phyloP scores from a whole-genome alignment of 2,888 invertebrate genomes.

The Timema podura region DNA sequence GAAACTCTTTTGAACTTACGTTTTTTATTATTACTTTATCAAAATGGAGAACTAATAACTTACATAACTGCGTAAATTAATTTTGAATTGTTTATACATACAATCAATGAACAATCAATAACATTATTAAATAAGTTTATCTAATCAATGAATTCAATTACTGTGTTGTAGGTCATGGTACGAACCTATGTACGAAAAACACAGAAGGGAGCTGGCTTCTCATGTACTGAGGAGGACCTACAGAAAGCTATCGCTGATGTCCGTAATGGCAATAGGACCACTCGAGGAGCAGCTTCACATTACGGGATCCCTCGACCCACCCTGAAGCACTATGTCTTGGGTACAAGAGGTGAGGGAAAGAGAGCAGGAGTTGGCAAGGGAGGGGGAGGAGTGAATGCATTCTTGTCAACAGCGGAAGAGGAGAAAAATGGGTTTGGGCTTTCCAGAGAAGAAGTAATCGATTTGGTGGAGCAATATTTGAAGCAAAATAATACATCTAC shows the following conservation, averaged over 20 bases:
- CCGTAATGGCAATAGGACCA: conserved; percentile 26
- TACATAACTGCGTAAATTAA: too few relatives aligned
- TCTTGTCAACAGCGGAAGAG: conserved; percentile 14
- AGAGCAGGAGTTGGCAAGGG: conserved; percentile 27
- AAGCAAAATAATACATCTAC: background rate
- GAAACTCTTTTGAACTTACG: too few relatives aligned
- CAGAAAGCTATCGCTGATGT: conserved; percentile 24
- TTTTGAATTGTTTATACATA: too few relatives aligned
- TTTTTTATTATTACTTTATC: too few relatives aligned
- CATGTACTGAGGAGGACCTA: conserved; percentile 7
- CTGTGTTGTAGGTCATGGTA: conserved; percentile 1
- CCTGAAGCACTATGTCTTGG: conserved; percentile 26
- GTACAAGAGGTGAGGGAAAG: conserved; percentile 25
- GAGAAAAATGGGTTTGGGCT: background rate
- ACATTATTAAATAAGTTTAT: too few relatives aligned
- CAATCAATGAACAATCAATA: too few relatives aligned
- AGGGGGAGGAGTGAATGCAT: conserved; percentile 25
- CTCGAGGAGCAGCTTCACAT: conserved; percentile 23
- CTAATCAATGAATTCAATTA: too few relatives aligned
- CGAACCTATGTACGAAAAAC: conserved; percentile 6
- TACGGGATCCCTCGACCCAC: conserved; percentile 29
- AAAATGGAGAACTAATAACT: too few relatives aligned
- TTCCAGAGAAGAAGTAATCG: background rate
- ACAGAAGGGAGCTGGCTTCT: conserved; percentile 11
- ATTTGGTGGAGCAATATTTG: background rate